Conservation (phyloP, 2,113 vertebrate species). For the Neopipo cinnamomea region DNA sequence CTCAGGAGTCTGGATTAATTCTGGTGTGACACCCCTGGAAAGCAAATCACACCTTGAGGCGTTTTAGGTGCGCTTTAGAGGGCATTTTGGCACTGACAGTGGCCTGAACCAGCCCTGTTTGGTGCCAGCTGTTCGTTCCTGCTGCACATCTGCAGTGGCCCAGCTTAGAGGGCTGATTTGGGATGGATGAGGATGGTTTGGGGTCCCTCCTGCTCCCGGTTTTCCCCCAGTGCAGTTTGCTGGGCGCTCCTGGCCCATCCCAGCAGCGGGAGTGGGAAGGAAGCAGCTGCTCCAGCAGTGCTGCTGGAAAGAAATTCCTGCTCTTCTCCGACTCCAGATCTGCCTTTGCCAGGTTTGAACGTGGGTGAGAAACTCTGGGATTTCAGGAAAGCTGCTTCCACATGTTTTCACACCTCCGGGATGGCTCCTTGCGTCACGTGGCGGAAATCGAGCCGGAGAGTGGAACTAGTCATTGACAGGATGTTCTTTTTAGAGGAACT, state of each 20-base stretch:
- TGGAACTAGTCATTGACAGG: background rate
- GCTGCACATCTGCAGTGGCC: background rate
- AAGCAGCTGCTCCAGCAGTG: background rate
- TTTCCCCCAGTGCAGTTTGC: background rate
- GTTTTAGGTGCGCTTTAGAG: background rate
- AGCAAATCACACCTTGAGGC: background rate
- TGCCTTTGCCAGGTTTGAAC: background rate
- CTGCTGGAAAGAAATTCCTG: background rate
- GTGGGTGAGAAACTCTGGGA: background rate
- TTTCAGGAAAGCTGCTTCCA: background rate
- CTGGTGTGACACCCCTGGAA: background rate
- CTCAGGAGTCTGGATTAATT: background rate
- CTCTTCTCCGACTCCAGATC: background rate
- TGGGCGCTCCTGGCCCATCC: background rate
- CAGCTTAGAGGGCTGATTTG: background rate
- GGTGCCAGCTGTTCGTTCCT: background rate
- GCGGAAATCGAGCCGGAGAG: background rate
- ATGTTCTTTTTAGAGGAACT: background rate
- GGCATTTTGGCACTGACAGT: background rate
- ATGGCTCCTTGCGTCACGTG: background rate
- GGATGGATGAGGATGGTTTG: background rate
- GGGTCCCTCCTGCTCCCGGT: background rate
- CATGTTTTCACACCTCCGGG: background rate
- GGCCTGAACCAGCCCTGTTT: background rate
- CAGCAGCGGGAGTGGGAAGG: background rate